phyloP scores from a whole-genome alignment of 2,888 invertebrate species.

The Tethea ocularis region DNA sequence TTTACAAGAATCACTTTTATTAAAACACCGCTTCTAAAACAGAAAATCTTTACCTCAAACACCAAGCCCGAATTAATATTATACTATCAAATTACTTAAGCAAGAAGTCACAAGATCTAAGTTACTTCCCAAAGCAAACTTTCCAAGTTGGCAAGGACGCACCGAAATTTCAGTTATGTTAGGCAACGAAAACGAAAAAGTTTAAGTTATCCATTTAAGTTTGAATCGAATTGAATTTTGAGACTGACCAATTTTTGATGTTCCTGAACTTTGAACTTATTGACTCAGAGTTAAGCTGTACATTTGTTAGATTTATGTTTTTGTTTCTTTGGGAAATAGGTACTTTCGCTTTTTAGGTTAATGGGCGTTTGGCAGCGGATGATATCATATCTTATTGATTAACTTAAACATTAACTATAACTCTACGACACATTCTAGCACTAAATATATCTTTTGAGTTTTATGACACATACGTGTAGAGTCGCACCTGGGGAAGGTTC shows the following conservation, averaged over 20 bases:
- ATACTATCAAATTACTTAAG: constrained; percentile 33
- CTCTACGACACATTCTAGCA: no score
- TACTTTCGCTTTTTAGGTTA: background rate
- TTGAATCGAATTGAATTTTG: constrained; percentile 32
- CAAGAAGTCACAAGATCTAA: constrained; percentile 30
- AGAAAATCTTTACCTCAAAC: no score
- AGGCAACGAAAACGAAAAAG: constrained; percentile 39
- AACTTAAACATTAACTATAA: no score
- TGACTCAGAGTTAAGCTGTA: background rate
- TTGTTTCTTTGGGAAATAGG: background rate
- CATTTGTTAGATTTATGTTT: background rate
- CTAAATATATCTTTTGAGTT: no score
- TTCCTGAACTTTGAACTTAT: constrained; percentile 27
- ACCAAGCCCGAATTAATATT: constrained; percentile 14
- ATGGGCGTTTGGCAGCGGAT: no score
- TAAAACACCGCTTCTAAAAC: no score
- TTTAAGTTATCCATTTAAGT: constrained; percentile 23
- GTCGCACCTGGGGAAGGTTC: no score
- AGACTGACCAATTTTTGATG: constrained; percentile 34
- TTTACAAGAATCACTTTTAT: no score
- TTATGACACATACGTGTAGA: no score
- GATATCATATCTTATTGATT: no score
- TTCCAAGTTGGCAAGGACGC: constrained; percentile 32
- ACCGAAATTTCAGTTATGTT: constrained; percentile 31
- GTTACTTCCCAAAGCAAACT: constrained; percentile 30